Evolutionary conservation across 2,797 vertebrate genomes (phyloP).

Genomic region (Gymnothorax reevesii): DNA sequence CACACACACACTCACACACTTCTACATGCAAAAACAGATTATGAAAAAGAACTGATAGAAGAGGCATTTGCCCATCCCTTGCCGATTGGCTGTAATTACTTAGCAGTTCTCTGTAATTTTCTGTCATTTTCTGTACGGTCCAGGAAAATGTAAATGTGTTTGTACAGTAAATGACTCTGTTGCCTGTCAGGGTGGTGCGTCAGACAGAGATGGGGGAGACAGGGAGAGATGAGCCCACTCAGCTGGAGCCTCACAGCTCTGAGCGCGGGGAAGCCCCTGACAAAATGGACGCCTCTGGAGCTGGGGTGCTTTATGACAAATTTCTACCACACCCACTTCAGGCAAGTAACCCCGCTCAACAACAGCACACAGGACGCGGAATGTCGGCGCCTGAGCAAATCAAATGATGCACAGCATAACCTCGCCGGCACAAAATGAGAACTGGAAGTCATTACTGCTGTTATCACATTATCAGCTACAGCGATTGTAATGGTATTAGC

Average conservation of each 20-base stretch:
- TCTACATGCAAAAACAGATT: too few relatives aligned
- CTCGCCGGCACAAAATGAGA: neutral
- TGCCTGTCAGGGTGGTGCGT: neutral
- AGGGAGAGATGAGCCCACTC: neutral
- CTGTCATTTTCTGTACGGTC: neutral
- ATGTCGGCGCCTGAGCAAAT: neutral
- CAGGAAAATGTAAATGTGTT: neutral
- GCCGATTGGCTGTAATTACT: neutral
- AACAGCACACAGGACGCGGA: neutral
- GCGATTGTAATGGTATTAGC: neutral
- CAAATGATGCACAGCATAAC: neutral
- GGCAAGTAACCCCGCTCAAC: neutral
- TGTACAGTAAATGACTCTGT: neutral
- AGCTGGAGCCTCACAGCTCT: neutral
- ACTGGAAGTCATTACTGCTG: neutral
- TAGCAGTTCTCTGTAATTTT: neutral
- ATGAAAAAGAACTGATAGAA: neutral
- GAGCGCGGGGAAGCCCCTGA: neutral
- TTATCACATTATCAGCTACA: neutral
- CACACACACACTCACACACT: too few relatives aligned
- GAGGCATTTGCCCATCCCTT: neutral
- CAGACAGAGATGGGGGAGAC: neutral
- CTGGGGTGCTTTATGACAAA: conserved; percentile 2
- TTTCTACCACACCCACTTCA: neutral
- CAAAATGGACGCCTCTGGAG: conserved; percentile 15